phyloP scores from a whole-genome alignment of 2,888 invertebrate genomes.

The Phaonia tiefii region DNA sequence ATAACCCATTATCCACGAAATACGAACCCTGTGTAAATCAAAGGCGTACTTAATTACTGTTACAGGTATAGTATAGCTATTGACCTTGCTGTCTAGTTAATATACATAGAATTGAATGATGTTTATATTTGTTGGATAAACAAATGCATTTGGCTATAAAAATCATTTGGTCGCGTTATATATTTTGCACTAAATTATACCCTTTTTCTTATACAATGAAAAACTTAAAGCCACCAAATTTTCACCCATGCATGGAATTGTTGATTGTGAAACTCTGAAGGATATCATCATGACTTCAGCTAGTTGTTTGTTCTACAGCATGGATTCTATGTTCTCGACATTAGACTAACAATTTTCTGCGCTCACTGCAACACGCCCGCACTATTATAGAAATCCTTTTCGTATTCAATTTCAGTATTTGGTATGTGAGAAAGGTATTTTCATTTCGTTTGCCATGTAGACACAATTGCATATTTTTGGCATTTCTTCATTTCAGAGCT shows the following conservation, averaged over 20 bases:
- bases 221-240: not conserved
- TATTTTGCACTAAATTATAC: slow-evolving; percentile 2
- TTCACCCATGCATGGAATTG: not conserved
- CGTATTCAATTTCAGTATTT: slow-evolving; percentile 27
- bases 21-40: no score
- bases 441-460: slow-evolving; percentile 34
- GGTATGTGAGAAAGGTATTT: slow-evolving; percentile 35
- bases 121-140: not conserved
- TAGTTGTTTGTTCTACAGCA: slow-evolving; percentile 25
- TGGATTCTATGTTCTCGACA: not conserved
- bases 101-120: not conserved
- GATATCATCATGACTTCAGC: slow-evolving; percentile 9
- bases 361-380: not conserved
- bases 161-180: slow-evolving; percentile 20
- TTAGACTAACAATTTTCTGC: not conserved
- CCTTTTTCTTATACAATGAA: not conserved
- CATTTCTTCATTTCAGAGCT: slow-evolving; percentile 33
- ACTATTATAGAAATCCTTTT: not conserved
- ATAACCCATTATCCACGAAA: no score
- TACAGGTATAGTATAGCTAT: no score
- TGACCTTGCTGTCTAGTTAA: slow-evolving; percentile 2
- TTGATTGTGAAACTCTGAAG: slow-evolving; percentile 5
- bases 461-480: slow-evolving; percentile 40
- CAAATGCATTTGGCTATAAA: not conserved
- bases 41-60: no score